Evolutionary conservation across 1,140 invertebrate species (phyloP).

Genomic region (Magallana gigas): DNA sequence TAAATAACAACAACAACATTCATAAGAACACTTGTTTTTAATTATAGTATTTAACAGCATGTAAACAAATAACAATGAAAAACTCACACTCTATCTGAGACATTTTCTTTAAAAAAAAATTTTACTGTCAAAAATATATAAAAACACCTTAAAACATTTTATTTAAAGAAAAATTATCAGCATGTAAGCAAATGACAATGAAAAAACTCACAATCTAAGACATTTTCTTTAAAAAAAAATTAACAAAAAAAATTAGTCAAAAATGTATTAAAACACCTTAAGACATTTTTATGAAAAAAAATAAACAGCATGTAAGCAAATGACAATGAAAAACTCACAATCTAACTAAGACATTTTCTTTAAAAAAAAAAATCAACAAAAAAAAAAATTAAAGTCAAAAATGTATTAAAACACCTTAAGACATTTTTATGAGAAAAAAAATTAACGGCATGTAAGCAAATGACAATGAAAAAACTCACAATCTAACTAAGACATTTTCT

Average conservation of each 20-base stretch:
- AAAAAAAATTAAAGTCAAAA: background rate
- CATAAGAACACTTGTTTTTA: conserved; percentile 6
- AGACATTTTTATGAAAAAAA: background rate
- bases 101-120: background rate
- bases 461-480: conserved; percentile 2
- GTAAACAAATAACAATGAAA: background rate
- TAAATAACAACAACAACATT: conserved; percentile 1
- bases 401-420: background rate
- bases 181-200: background rate
- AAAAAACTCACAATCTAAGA: background rate
- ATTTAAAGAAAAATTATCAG: background rate
- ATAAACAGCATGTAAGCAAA: background rate
- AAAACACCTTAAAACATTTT: background rate
- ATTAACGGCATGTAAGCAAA: background rate
- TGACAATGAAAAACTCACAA: background rate
- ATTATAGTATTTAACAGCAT: background rate
- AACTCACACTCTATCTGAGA: conserved; percentile 1
- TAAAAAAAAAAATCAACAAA: background rate
- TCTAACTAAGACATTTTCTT: background rate
- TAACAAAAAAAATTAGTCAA: background rate
- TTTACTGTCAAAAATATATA: background rate
- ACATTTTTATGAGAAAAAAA: background rate
- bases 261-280: too few species aligned
- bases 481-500: conserved; percentile 12
- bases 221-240: background rate